Evolutionary conservation across 2,888 invertebrate species (phyloP).

Genomic region (Tipula vernalis): DNA sequence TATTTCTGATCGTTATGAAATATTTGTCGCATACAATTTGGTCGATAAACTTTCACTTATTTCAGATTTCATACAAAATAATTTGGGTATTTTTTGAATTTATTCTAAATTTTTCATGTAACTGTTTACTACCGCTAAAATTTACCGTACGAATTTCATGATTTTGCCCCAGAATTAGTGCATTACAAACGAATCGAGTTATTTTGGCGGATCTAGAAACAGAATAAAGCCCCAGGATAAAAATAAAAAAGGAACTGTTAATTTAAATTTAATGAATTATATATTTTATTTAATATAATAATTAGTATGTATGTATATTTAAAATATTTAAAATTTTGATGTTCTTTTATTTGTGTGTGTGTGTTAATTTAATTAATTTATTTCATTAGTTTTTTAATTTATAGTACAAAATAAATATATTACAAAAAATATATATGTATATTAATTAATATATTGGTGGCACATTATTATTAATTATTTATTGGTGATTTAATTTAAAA

Average conservation of each 20-base stretch:
- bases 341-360: neutral
- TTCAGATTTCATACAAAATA: too few species aligned
- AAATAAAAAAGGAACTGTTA: neutral
- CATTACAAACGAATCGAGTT: neutral
- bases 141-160: too few species aligned
- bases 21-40: too few species aligned
- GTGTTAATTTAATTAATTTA: neutral
- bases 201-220: neutral
- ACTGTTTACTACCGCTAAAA: too few species aligned
- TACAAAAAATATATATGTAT: neutral
- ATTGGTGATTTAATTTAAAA: neutral
- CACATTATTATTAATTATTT: neutral
- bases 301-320: neutral
- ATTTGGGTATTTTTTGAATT: too few species aligned
- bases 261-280: neutral
- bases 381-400: neutral
- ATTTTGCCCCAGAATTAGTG: neutral
- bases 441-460: neutral
- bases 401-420: conserved; percentile 4
- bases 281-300: neutral
- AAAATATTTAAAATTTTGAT: neutral
- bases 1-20: too few species aligned
- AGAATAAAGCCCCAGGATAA: neutral
- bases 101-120: too few species aligned
- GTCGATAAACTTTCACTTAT: too few species aligned